Percentiles rank a stretch among this genome's conserved stretches.
Evolutionary conservation across 2,797 vertebrate genomes (phyloP).

Genomic region (Gila robusta): DNA sequence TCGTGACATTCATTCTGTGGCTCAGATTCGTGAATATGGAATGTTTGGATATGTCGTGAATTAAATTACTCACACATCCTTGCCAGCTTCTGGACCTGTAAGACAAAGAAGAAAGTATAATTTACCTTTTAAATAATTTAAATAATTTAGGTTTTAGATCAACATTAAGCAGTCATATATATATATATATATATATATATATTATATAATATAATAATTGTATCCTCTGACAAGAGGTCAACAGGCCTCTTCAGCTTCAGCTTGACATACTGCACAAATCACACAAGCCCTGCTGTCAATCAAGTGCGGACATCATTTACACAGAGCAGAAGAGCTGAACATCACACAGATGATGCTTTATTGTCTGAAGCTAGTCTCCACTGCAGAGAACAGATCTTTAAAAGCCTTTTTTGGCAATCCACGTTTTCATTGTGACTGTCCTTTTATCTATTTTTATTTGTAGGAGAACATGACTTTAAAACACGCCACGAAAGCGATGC

Average conservation of each 20-base stretch:
- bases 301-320: not conserved
- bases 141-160: not conserved
- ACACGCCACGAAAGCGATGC: too few species aligned
- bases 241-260: not conserved
- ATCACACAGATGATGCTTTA: not conserved
- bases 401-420: too few species aligned
- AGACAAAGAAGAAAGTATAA: slow-evolving; percentile 45
- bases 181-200: not conserved
- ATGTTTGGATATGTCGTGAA: not conserved
- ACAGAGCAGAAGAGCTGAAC: not conserved
- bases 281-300: not conserved
- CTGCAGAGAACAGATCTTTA: too few species aligned
- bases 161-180: not conserved
- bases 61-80: slow-evolving; percentile 88
- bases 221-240: not conserved
- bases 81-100: slow-evolving; percentile 87
- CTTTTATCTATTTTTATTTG: too few species aligned
- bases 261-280: too few species aligned
- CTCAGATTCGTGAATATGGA: not conserved
- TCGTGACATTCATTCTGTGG: not conserved
- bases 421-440: too few species aligned
- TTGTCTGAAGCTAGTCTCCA: too few species aligned
- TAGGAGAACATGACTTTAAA: too few species aligned
- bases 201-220: not conserved
- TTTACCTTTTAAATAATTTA: not conserved